Conservation (phyloP, 2,888 invertebrate genomes). For the Halictus ligatus region DNA sequence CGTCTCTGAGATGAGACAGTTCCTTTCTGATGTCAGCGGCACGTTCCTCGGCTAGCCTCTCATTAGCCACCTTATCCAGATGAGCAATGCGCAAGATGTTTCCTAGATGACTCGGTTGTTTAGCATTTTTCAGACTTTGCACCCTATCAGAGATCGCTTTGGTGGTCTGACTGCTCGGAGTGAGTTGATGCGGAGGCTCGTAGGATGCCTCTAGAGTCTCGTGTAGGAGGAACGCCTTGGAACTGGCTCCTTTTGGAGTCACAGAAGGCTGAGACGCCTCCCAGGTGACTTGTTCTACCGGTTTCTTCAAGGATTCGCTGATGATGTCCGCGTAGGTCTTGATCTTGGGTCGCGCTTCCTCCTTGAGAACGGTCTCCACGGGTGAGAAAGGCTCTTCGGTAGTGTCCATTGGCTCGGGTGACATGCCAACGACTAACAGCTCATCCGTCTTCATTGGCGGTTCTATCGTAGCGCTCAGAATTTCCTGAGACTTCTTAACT, state of each 20-base stretch:
- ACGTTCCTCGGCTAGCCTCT: constrained; percentile 85
- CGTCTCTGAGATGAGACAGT: constrained; percentile 86
- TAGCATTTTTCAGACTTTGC: constrained; percentile 86
- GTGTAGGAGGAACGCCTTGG: constrained; percentile 71
- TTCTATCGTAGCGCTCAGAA: constrained; percentile 19
- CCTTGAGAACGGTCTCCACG: constrained; percentile 67
- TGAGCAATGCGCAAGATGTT: constrained; percentile 88
- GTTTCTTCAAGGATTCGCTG: constrained; percentile 59
- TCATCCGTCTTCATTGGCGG: background rate
- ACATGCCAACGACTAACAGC: background rate
- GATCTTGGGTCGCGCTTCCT: constrained; percentile 54
- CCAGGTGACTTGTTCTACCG: constrained; percentile 52
- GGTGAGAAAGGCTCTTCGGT: constrained; percentile 76
- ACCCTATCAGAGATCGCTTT: constrained; percentile 86
- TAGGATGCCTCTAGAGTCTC: constrained; percentile 71
- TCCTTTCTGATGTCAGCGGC: constrained; percentile 87
- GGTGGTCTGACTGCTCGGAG: constrained; percentile 86
- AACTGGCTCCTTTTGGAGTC: constrained; percentile 66
- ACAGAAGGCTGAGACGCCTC: constrained; percentile 60
- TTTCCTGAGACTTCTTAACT: constrained; percentile 22
- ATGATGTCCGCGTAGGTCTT: constrained; percentile 74
- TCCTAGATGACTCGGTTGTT: constrained; percentile 86
- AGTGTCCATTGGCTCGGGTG: constrained; percentile 76
- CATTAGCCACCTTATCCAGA: constrained; percentile 86
- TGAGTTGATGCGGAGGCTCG: constrained; percentile 78